Percentiles rank a stretch among this genome's conserved stretches.
These are phyloP conservation scores for Diplazon laetatorius DNA, from an alignment of 2,888 invertebrate species.

Conservation along the genomic window DNA sequence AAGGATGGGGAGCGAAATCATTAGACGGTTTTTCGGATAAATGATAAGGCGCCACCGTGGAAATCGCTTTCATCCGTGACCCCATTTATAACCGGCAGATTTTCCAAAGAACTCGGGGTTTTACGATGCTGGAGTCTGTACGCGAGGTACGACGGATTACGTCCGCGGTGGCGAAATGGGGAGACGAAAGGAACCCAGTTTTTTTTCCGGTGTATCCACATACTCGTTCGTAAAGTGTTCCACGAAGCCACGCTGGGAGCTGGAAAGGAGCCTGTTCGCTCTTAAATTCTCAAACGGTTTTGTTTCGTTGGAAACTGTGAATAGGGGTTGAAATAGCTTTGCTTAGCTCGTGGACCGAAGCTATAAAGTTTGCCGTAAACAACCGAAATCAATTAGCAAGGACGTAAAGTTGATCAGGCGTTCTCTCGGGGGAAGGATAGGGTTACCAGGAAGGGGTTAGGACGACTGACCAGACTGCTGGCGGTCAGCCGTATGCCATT, in stretches of 20 bases:
- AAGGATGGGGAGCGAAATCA: not conserved
- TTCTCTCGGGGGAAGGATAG: slow-evolving; percentile 2
- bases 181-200: not conserved
- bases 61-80: slow-evolving; percentile 38
- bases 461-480: not conserved
- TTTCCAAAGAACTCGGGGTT: slow-evolving; percentile 28
- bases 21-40: slow-evolving; percentile 7
- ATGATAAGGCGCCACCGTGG: slow-evolving; percentile 18
- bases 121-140: slow-evolving; percentile 26
- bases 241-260: slow-evolving; percentile 4
- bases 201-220: not conserved
- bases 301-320: slow-evolving; percentile 38
- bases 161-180: not conserved
- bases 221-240: slow-evolving; percentile 17
- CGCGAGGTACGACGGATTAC: not conserved
- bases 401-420: slow-evolving; percentile 56
- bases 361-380: slow-evolving; percentile 56
- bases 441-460: not conserved
- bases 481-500: not conserved
- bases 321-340: slow-evolving; percentile 17
- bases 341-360: slow-evolving; percentile 32
- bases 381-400: slow-evolving; percentile 59
- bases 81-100: slow-evolving; percentile 15
- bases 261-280: not conserved
- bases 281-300: slow-evolving; percentile 54